Percentiles rank a stretch among this genome's conserved stretches.
Evolutionary conservation across 2,113 vertebrate genomes (phyloP).

Genomic region (Monopterus albus): DNA sequence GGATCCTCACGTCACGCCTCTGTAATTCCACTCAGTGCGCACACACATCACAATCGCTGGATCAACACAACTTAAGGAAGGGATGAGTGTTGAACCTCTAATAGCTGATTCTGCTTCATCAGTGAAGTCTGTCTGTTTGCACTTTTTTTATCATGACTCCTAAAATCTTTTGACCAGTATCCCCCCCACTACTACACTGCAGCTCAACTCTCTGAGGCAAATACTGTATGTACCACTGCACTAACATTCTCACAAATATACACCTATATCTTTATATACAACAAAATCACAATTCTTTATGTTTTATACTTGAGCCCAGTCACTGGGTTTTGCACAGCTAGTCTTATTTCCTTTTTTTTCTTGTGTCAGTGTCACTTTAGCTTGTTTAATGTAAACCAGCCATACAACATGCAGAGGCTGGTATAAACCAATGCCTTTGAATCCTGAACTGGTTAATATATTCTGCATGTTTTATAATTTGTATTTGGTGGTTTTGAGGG

Average conservation of each 20-base stretch:
- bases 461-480: no score
- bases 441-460: no score
- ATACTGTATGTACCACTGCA: background rate
- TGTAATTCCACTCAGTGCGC: constrained; percentile 49
- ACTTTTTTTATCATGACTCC: constrained; percentile 45
- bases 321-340: constrained; percentile 9
- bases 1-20: constrained; percentile 42
- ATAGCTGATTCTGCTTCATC: constrained; percentile 47
- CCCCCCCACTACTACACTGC: constrained; percentile 9
- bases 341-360: no score
- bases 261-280: background rate
- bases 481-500: background rate
- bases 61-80: constrained; percentile 62
- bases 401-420: no score
- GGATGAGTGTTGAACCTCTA: constrained; percentile 55
- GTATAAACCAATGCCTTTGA: no score
- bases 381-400: no score
- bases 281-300: background rate
- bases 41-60: constrained; percentile 44
- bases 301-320: background rate
- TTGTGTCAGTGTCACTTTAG: background rate
- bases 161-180: constrained; percentile 6
- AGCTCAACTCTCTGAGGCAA: no score
- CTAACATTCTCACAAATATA: background rate
- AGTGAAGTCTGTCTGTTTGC: constrained; percentile 9